phyloP scores from a whole-genome alignment of 2,888 invertebrate genomes.

The Parnassius mnemosyne region DNA sequence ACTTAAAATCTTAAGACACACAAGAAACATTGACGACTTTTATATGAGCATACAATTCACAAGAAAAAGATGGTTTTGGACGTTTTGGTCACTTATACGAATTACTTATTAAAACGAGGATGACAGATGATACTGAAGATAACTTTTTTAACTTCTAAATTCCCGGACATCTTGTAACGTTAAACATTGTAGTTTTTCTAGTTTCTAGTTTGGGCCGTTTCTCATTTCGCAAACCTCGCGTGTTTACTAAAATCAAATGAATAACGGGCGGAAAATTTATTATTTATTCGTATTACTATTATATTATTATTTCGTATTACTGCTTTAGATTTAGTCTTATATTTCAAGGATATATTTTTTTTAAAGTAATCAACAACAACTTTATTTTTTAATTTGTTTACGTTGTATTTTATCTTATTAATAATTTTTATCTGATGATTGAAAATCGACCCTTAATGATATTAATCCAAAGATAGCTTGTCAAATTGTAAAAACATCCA shows the following conservation, averaged over 20 bases:
- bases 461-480: too few relatives aligned
- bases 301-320: too few relatives aligned
- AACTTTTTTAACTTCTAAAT: slow-evolving; percentile 14
- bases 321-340: too few relatives aligned
- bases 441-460: too few relatives aligned
- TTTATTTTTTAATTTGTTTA: too few relatives aligned
- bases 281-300: too few relatives aligned
- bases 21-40: slow-evolving; percentile 6
- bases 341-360: too few relatives aligned
- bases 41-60: slow-evolving; percentile 7
- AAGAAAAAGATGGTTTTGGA: slow-evolving; percentile 17
- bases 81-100: slow-evolving; percentile 1
- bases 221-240: background rate
- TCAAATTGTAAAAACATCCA: too few relatives aligned
- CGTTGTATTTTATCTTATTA: too few relatives aligned
- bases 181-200: slow-evolving; percentile 9
- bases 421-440: too few relatives aligned
- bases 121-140: slow-evolving; percentile 21
- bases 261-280: too few relatives aligned
- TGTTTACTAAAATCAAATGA: background rate
- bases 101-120: slow-evolving; percentile 24
- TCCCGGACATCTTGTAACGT: slow-evolving; percentile 17
- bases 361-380: too few relatives aligned
- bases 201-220: slow-evolving; percentile 1
- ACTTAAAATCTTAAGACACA: slow-evolving; percentile 12